Conservation (phyloP, 2,797 vertebrate species). For the Poeciliopsis infans region DNA sequence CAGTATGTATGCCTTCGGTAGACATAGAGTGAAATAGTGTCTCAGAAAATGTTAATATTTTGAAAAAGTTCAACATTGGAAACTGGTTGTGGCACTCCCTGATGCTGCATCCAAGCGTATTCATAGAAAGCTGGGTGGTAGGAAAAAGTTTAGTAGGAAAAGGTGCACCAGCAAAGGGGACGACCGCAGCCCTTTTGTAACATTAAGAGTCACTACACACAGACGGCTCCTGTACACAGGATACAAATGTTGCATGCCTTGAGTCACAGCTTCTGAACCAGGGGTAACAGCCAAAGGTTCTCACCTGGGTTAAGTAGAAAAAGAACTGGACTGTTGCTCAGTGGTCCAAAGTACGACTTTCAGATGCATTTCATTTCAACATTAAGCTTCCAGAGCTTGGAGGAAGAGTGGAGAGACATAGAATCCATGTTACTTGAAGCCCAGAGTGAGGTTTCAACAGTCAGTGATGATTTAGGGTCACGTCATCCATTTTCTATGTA, state of each 20-base stretch:
- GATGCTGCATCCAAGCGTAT: background rate
- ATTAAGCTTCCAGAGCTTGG: background rate
- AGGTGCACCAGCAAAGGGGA: background rate
- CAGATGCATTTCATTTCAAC: background rate
- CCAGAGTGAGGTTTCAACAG: background rate
- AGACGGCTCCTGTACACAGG: background rate
- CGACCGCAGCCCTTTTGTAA: background rate
- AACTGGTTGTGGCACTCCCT: background rate
- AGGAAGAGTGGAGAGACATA: background rate
- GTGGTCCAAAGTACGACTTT: background rate
- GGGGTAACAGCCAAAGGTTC: background rate
- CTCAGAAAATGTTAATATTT: background rate
- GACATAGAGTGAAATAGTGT: background rate
- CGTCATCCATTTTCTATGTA: background rate
- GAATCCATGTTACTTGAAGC: background rate
- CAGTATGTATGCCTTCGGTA: background rate
- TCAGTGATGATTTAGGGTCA: background rate
- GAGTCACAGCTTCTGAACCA: background rate
- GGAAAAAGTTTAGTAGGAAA: background rate
- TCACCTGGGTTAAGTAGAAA: background rate
- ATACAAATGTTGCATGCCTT: background rate
- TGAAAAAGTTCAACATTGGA: background rate
- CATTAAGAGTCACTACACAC: background rate
- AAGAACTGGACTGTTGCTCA: too few species aligned
- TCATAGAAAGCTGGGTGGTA: background rate